Evolutionary conservation across 2,888 invertebrate genomes (phyloP), one percentile per base, ranked within the genome.

Genomic region (Troglohyphantes excavatus): DNA sequence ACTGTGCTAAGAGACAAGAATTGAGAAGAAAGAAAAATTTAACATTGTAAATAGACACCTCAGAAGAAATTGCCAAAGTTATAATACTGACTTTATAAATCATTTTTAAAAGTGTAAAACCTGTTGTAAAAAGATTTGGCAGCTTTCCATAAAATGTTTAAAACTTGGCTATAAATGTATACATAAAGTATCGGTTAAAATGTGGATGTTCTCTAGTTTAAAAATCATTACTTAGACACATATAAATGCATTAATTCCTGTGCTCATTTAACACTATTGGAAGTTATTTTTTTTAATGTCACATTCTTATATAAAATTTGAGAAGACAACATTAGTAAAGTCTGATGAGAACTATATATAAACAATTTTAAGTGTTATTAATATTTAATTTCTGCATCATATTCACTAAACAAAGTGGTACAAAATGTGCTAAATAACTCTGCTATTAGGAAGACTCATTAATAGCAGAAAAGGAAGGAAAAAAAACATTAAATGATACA

Each of bases 111-210:
- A 68, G 43, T 89, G 81, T 89, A 89, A 89, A 87, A 43, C 29
- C 67, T 72, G 76, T 63, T 21, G 82, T 89, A 83, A 61, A 89
- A 89, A 83, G 75, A 83, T 89, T 89, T 89, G 88, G 88, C 88
- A 89, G 65, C 81, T 75, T 75, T 46, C 53, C 33, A 2, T 73
- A 88, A 81, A 87, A 88, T 67, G 67, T 65, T 81, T 88, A 73
- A 81, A 82, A 70, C 21, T 39, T 26, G 19, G 13, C 78, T 78
- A 78, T 43, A 43, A 78, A 78, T 63, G 78, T 78, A 65, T 63
- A 78, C 23, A 43, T 76, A 72, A 72, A 72, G 72, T 72, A 46
- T 46, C 27, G 46, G 13, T 70, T 70, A 39, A 70, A 70, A 70
- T 39, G 68, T 70, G 19, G 9, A 70, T 6, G 27, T 19, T 68